phyloP scores from a whole-genome alignment of 2,797 vertebrate species.

The Huso huso region DNA sequence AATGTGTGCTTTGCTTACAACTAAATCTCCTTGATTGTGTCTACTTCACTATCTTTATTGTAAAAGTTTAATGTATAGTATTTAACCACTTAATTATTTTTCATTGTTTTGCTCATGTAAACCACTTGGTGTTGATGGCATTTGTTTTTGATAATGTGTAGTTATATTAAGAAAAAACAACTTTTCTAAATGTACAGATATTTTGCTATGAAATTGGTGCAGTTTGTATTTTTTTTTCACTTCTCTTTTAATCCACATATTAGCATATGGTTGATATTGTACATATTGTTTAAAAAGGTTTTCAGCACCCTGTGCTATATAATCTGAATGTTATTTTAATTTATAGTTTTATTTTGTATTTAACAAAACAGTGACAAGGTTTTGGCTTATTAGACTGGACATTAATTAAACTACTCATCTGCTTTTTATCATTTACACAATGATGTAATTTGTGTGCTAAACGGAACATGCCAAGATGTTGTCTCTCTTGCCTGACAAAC shows the following conservation, averaged over 20 bases:
- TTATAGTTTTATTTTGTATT: slow-evolving; percentile 86
- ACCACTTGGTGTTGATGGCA: slow-evolving; percentile 55
- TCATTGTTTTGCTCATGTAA: slow-evolving; percentile 61
- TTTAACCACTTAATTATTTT: slow-evolving; percentile 78
- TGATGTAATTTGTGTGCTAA: slow-evolving; percentile 38
- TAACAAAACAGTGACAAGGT: slow-evolving; percentile 71
- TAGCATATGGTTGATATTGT: slow-evolving; percentile 79
- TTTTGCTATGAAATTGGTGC: slow-evolving; percentile 84
- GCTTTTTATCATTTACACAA: slow-evolving; percentile 33
- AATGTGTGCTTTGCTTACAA: slow-evolving; percentile 41
- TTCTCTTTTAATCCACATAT: slow-evolving; percentile 58
- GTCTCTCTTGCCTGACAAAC: slow-evolving; percentile 25
- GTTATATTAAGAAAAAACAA: slow-evolving; percentile 56
- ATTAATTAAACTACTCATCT: slow-evolving; percentile 30
- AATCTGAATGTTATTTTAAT: slow-evolving; percentile 69
- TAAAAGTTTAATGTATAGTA: slow-evolving; percentile 89
- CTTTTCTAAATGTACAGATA: slow-evolving; percentile 95
- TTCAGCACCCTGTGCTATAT: slow-evolving; percentile 6
- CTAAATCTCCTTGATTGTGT: slow-evolving; percentile 48
- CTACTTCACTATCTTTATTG: slow-evolving; percentile 58
- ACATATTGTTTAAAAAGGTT: slow-evolving; percentile 88
- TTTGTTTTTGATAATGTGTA: slow-evolving; percentile 59
- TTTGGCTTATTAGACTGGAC: slow-evolving; percentile 43
- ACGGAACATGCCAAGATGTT: slow-evolving; percentile 48
- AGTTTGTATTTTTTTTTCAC: slow-evolving; percentile 70